Evolutionary conservation across 2,888 invertebrate species (phyloP), one percentile per base, ranked within the genome.

Genomic region (Troides aeacus): DNA sequence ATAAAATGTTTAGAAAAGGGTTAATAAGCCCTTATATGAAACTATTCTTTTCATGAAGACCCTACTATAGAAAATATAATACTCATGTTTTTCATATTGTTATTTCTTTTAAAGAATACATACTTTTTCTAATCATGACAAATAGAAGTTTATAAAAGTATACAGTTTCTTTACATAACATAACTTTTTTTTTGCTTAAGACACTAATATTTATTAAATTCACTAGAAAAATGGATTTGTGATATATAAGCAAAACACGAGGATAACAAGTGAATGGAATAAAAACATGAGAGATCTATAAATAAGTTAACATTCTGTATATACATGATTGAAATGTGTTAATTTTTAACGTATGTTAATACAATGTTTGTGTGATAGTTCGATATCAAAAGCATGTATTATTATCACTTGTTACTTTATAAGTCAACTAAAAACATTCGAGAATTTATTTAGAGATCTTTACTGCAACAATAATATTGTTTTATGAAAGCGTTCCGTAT

Each of bases 401-500:
- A 53, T 53, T 53, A 18, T 53, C n/a, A 53, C 53, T 53, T 17
- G 50, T 53, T 15, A 3, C 46, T 46, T 46, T 46, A 53, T 53
- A 53, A 53, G n/a, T 53, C 6, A n/a, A 53, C 18, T 53, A 8
- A n/a, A 53, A n/a, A 53, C 53, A 12, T 53, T 53, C 18, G 18
- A 53, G n/a, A 53, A 53, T 53, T n/a, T n/a, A 18, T 53, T 53
- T 23, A 23, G 57, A 58, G 24, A 58, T 58, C 57, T 23, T 58
- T 4, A 12, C 10, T 23, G 23, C 23, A 15, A 12, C 2, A 10
- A 12, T 58, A 58, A 58, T 58, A 58, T 58, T 58, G 21, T 58
- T 23, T 10, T 15, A 53, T n/a, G 23, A 23, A 15, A 58, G 23
- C 23, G 23, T 21, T 58, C 23, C 23, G 23, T 58, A 15, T 23